These are phyloP conservation scores for Drosophila maculinotata DNA, from an alignment of 2,888 invertebrate genomes.

Conservation along the genomic window DNA sequence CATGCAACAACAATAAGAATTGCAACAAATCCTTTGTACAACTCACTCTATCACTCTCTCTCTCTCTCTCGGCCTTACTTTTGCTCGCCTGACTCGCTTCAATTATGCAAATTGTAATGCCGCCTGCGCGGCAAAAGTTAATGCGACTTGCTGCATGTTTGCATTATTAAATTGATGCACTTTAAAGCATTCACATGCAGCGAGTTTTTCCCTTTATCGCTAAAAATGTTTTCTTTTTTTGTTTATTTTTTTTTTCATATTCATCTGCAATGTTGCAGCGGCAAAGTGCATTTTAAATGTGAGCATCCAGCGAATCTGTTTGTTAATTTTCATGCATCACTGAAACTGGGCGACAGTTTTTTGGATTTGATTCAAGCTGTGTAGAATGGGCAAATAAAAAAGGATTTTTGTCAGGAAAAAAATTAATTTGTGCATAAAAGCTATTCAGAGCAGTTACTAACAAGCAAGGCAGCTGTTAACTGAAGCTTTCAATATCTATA, in stretches of 20 bases:
- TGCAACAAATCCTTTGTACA: slow-evolving; percentile 16
- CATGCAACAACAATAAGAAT: slow-evolving; percentile 34
- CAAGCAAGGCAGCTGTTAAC: background rate
- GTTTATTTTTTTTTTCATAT: slow-evolving; percentile 29
- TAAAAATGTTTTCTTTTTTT: slow-evolving; percentile 25
- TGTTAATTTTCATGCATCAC: slow-evolving; percentile 59
- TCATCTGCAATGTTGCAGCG: slow-evolving; percentile 29
- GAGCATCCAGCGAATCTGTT: slow-evolving; percentile 47
- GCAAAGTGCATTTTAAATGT: slow-evolving; percentile 74
- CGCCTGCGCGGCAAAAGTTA: slow-evolving; percentile 60
- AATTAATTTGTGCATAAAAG: slow-evolving; percentile 4
- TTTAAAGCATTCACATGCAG: slow-evolving; percentile 56
- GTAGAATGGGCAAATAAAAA: background rate
- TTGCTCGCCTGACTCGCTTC: slow-evolving; percentile 48
- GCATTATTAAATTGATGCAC: slow-evolving; percentile 76
- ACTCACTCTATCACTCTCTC: background rate
- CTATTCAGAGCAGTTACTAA: background rate
- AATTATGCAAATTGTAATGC: slow-evolving; percentile 74
- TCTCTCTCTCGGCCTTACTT: slow-evolving; percentile 6
- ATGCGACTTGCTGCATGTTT: slow-evolving; percentile 71
- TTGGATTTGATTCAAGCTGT: slow-evolving; percentile 22
- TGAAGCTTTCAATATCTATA: background rate
- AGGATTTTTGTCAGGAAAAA: background rate
- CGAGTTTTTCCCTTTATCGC: slow-evolving; percentile 15
- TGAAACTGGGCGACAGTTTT: slow-evolving; percentile 11